Evolutionary conservation across 2,113 vertebrate genomes (phyloP).

Genomic region (Semnopithecus entellus): DNA sequence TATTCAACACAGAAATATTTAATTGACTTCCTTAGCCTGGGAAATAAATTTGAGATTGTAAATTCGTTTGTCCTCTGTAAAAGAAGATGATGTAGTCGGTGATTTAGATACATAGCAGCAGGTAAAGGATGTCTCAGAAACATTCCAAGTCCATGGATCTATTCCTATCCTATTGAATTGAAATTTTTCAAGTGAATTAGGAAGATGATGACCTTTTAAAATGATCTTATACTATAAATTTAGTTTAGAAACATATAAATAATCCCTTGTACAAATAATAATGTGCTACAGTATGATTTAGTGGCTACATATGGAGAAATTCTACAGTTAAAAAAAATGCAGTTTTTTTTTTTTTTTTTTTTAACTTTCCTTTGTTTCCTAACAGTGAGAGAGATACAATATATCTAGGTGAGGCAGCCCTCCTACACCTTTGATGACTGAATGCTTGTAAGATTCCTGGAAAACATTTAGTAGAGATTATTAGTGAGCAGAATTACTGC

Average conservation of each 20-base stretch:
- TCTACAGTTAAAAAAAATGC: not conserved
- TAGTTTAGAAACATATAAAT: not conserved
- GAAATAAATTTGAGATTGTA: not conserved
- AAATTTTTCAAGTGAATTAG: not conserved
- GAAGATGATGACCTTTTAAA: not conserved
- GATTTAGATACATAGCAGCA: not conserved
- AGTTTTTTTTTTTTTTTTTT: not conserved
- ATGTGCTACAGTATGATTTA: not conserved
- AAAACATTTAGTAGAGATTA: not conserved
- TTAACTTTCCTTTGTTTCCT: not conserved
- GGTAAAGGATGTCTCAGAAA: not conserved
- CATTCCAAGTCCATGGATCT: accelerated
- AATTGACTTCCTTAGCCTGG: not conserved
- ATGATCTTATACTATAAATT: not conserved
- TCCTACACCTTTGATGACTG: not conserved
- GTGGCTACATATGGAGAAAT: not conserved
- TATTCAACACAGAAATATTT: conserved; percentile 12
- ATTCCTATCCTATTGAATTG: not conserved
- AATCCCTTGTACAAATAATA: not conserved
- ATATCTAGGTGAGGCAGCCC: not conserved
- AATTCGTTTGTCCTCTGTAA: not conserved
- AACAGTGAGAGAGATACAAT: not conserved
- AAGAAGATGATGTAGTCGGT: accelerated
- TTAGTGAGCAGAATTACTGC: not conserved
- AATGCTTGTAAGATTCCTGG: not conserved